Conservation (phyloP, 2,113 vertebrate species). For the Chaetorhynchus papuensis region DNA sequence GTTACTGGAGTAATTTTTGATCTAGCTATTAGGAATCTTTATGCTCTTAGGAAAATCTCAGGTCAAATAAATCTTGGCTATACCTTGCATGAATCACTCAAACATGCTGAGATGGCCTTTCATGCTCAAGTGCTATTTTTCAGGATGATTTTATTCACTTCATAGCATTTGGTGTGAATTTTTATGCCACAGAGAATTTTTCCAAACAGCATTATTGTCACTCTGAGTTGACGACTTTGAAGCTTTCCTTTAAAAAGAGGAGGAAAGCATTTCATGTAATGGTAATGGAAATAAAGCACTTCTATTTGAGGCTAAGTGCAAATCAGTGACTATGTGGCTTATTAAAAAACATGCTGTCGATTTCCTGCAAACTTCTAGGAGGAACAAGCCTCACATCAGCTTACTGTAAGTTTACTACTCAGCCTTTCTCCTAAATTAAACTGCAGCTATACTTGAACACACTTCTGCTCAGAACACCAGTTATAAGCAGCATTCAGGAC, state of each 20-base stretch:
- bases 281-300: not conserved
- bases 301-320: not conserved
- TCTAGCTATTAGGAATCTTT: not conserved
- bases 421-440: not conserved
- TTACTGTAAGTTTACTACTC: not conserved
- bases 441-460: not conserved
- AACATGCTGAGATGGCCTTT: not conserved
- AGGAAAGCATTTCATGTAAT: not conserved
- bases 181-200: not conserved
- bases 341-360: not conserved
- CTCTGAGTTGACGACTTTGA: not conserved
- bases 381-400: not conserved
- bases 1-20: not conserved
- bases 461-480: not conserved
- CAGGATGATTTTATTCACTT: not conserved
- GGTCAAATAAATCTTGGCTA: not conserved
- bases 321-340: not conserved
- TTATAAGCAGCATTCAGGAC: not conserved
- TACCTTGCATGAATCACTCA: not conserved
- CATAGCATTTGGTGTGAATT: not conserved
- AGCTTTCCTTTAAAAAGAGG: not conserved
- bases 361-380: not conserved
- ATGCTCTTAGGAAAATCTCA: not conserved
- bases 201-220: not conserved
- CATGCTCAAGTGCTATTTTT: not conserved